phyloP scores from a whole-genome alignment of 2,888 invertebrate genomes.

The Thumatha senex region DNA sequence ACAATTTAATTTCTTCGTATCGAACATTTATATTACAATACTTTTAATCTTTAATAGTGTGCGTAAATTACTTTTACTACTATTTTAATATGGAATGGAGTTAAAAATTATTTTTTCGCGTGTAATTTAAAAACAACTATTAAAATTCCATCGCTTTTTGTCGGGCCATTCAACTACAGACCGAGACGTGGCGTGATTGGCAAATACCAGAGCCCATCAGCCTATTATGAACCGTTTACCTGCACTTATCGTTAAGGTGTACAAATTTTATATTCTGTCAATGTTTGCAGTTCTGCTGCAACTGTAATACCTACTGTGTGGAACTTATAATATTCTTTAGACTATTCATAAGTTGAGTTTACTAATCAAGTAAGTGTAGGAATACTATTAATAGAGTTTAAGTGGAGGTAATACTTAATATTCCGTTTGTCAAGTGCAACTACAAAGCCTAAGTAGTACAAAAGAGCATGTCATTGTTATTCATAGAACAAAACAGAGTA shows the following conservation, averaged over 20 bases:
- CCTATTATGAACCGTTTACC: conserved; percentile 57
- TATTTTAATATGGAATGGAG: too few species aligned
- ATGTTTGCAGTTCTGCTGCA: conserved; percentile 43
- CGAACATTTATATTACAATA: too few species aligned
- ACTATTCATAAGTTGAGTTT: conserved; percentile 37
- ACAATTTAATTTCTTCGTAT: background rate
- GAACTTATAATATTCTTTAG: conserved; percentile 41
- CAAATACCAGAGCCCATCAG: conserved; percentile 50
- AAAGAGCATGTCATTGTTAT: conserved; percentile 57
- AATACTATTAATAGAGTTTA: conserved; percentile 24
- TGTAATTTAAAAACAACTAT: conserved; percentile 43
- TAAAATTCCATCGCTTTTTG: conserved; percentile 58
- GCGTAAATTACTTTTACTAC: too few species aligned
- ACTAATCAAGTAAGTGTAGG: conserved; percentile 28
- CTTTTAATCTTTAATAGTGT: too few species aligned
- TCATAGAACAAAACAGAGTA: conserved; percentile 66
- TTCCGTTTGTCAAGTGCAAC: conserved; percentile 54
- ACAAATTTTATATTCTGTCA: conserved; percentile 48
- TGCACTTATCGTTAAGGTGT: conserved; percentile 38
- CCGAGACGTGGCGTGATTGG: conserved; percentile 62
- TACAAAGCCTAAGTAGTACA: conserved; percentile 52
- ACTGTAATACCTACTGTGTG: conserved; percentile 43
- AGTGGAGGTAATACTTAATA: conserved; percentile 38
- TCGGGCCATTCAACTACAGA: conserved; percentile 28
- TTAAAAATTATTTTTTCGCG: background rate